These are phyloP conservation scores for Meiosimyza decipiens DNA, from an alignment of 2,888 invertebrate genomes.

Conservation along the genomic window DNA sequence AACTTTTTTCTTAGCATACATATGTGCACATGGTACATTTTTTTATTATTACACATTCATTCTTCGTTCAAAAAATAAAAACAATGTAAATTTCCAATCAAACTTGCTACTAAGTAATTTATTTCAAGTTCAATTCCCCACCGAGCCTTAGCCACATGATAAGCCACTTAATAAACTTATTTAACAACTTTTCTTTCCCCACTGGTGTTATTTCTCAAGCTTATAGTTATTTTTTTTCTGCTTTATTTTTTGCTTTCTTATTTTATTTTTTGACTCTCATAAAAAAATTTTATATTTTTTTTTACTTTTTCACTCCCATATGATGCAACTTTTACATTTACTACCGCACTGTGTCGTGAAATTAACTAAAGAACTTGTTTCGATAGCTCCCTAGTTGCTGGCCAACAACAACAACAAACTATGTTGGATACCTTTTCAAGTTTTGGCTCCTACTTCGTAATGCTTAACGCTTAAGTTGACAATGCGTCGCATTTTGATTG, in stretches of 20 bases:
- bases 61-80: too few relatives aligned
- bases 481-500: too few relatives aligned
- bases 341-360: slow-evolving; percentile 36
- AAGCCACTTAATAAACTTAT: slow-evolving; percentile 36
- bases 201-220: background rate
- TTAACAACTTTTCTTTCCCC: slow-evolving; percentile 23
- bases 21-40: too few relatives aligned
- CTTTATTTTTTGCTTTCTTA: background rate
- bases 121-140: slow-evolving; percentile 21
- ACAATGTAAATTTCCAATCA: slow-evolving; percentile 14
- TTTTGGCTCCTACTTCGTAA: too few relatives aligned
- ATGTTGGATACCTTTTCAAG: too few relatives aligned
- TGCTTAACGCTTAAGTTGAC: too few relatives aligned
- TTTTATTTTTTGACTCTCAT: background rate
- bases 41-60: too few relatives aligned
- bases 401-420: background rate
- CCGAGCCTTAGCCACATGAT: slow-evolving; percentile 12
- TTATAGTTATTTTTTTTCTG: background rate
- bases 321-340: slow-evolving; percentile 4
- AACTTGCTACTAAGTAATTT: slow-evolving; percentile 24
- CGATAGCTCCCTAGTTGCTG: slow-evolving; percentile 36
- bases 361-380: slow-evolving; percentile 41
- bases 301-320: background rate
- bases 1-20: too few relatives aligned
- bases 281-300: background rate